Evolutionary conservation across 2,113 vertebrate species (phyloP).

Genomic region (Zingel zingel): DNA sequence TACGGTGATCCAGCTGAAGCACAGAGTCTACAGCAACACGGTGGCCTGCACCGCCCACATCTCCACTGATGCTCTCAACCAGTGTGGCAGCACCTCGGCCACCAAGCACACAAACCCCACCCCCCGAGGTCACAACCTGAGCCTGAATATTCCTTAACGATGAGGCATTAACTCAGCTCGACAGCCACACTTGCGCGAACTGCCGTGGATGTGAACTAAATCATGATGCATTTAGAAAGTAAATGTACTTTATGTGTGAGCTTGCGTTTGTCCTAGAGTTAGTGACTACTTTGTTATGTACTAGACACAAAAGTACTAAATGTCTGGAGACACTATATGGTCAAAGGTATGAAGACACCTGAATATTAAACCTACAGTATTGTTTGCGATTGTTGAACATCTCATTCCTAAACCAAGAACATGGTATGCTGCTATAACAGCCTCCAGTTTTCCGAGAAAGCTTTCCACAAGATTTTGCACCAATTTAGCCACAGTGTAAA

Average conservation of each 20-base stretch:
- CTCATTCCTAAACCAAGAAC: neutral
- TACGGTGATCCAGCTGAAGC: constrained; percentile 81
- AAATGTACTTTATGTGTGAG: constrained; percentile 32
- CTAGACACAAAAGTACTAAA: constrained; percentile 3
- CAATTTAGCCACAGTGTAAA: neutral
- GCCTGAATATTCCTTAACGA: neutral
- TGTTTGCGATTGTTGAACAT: neutral
- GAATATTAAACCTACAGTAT: neutral
- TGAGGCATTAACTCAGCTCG: neutral
- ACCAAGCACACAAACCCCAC: constrained; percentile 42
- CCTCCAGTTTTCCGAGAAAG: neutral
- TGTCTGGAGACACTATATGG: neutral
- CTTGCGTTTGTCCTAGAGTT: constrained; percentile 39
- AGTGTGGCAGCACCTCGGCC: constrained; percentile 34
- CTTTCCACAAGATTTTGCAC: neutral
- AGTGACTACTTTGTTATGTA: neutral
- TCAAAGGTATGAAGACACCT: neutral
- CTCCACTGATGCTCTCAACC: constrained; percentile 56
- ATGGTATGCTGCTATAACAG: neutral
- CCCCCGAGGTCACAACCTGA: constrained; percentile 42
- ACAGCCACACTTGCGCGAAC: neutral
- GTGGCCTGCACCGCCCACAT: constrained; percentile 70
- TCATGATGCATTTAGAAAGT: neutral
- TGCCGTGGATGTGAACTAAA: constrained; percentile 6
- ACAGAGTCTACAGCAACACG: constrained; percentile 74